A percentile compares a stretch with the other conserved stretches of the same genome.
phyloP scores from a whole-genome alignment of 2,888 invertebrate species.

The Leucophora obtusa region DNA sequence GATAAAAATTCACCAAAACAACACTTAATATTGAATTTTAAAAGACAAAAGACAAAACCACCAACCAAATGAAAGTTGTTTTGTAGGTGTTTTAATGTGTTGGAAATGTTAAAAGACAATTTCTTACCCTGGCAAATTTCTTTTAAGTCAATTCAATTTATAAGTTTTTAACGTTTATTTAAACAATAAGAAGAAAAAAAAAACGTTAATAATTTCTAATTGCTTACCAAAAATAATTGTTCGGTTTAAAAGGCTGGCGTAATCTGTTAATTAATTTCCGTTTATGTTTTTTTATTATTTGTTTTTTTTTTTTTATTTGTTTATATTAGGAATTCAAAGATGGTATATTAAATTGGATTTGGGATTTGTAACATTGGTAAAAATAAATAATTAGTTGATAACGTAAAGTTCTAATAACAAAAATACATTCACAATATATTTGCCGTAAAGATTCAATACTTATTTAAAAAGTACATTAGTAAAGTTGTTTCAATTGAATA shows the following conservation, averaged over 20 bases:
- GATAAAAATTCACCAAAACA: constrained; percentile 24
- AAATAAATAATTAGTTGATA: too few species aligned
- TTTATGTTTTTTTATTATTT: neutral
- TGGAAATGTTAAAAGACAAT: constrained; percentile 1
- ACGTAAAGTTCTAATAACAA: too few species aligned
- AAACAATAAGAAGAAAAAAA: too few species aligned
- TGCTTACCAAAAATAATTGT: constrained; percentile 25
- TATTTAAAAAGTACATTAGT: too few species aligned
- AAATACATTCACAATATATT: too few species aligned
- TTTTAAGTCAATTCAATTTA: constrained; percentile 28
- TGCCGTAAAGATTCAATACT: too few species aligned
- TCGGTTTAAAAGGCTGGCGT: constrained; percentile 27
- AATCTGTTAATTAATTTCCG: constrained; percentile 38
- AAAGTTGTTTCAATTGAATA: too few species aligned
- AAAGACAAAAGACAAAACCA: constrained; percentile 32
- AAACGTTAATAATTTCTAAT: constrained; percentile 36
- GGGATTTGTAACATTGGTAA: neutral
- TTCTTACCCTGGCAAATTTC: neutral
- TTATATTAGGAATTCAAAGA: too few species aligned
- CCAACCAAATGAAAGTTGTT: constrained; percentile 64
- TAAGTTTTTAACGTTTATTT: neutral
- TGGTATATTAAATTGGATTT: neutral
- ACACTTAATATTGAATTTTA: constrained; percentile 21
- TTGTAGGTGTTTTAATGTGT: constrained; percentile 49
- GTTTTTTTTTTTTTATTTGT: too few species aligned